Conservation (phyloP, 1,140 invertebrate genomes). For the Lethrus apterus region DNA sequence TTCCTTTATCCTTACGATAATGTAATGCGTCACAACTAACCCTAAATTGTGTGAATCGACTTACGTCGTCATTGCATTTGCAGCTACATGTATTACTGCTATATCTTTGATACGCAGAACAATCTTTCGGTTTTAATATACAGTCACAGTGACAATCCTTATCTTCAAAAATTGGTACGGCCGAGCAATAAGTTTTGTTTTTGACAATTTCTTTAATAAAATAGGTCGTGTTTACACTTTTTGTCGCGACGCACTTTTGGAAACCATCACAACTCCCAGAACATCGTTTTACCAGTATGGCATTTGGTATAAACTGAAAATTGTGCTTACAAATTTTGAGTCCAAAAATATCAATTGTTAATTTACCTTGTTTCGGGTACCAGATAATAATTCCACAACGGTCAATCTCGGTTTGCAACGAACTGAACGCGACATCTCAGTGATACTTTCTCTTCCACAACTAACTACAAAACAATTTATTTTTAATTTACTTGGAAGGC, state of each 20-base stretch:
- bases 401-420: slow-evolving; percentile 17
- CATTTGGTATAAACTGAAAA: slow-evolving; percentile 43
- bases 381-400: slow-evolving; percentile 13
- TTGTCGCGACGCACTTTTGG: slow-evolving; percentile 21
- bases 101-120: slow-evolving; percentile 24
- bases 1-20: too few species aligned
- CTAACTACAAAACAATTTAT: background rate
- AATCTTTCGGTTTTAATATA: slow-evolving; percentile 17
- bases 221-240: slow-evolving; percentile 16
- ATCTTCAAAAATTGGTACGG: slow-evolving; percentile 24
- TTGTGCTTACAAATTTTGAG: background rate
- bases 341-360: background rate
- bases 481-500: background rate
- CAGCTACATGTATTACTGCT: slow-evolving; percentile 26
- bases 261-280: slow-evolving; percentile 42
- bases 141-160: slow-evolving; percentile 27
- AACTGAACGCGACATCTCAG: background rate
- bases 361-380: slow-evolving; percentile 12
- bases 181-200: slow-evolving; percentile 19
- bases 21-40: too few species aligned
- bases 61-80: slow-evolving; percentile 26
- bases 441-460: slow-evolving; percentile 1
- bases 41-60: too few species aligned
- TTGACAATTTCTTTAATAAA: slow-evolving; percentile 21
- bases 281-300: slow-evolving; percentile 45